Conservation (phyloP, 2,113 vertebrate genomes). For the Pseudonaja textilis region DNA sequence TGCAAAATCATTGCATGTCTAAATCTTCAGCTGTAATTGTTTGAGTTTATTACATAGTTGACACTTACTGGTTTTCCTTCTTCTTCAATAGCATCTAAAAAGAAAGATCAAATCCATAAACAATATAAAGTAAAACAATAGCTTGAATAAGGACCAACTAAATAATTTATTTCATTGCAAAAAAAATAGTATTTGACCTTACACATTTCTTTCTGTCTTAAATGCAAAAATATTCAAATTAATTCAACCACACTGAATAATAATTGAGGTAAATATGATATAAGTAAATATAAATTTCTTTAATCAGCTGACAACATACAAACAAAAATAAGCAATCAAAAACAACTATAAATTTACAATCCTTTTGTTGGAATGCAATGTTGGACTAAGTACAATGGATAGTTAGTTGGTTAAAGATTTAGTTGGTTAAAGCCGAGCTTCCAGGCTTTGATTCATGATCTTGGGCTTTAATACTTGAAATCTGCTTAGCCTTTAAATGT, state of each 20-base stretch:
- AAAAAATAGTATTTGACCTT: not conserved
- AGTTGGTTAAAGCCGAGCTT: not conserved
- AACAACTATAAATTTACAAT: not conserved
- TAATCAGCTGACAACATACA: not conserved
- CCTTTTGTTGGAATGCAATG: not conserved
- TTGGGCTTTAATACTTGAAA: not conserved
- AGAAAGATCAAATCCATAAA: not conserved
- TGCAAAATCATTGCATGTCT: not conserved
- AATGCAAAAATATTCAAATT: not conserved
- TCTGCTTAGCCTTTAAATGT: not conserved
- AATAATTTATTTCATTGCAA: not conserved
- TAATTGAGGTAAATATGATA: not conserved
- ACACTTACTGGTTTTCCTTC: not conserved
- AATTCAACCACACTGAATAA: not conserved
- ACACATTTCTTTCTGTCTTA: not conserved
- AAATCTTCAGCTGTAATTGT: not conserved
- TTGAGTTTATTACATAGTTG: not conserved
- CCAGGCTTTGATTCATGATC: not conserved
- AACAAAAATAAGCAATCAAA: not conserved
- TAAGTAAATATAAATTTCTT: not conserved
- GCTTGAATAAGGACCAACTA: not conserved
- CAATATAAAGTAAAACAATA: not conserved
- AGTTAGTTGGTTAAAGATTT: not conserved
- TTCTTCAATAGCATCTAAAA: not conserved
- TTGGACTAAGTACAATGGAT: not conserved